These are phyloP conservation scores for Chaetogeoica ovagalla DNA, from an alignment of 2,888 invertebrate species.

Conservation along the genomic window DNA sequence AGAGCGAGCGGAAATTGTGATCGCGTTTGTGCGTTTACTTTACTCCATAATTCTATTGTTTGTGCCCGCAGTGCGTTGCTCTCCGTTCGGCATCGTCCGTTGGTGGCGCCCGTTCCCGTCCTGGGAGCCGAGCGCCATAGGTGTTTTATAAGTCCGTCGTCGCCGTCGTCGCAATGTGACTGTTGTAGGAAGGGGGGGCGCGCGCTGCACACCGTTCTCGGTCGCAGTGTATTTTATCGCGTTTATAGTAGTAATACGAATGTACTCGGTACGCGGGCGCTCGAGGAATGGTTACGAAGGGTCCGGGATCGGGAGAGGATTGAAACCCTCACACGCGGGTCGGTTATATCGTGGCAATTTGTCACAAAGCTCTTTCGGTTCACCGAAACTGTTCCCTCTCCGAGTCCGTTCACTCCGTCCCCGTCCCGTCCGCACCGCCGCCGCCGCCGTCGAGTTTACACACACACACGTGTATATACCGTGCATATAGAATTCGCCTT, in stretches of 20 bases:
- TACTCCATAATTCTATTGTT: conserved; percentile 43
- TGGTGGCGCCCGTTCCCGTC: too few species aligned
- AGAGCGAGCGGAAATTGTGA: conserved; percentile 30
- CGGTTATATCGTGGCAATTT: conserved; percentile 47
- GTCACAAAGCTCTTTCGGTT: conserved; percentile 37
- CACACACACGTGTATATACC: too few species aligned
- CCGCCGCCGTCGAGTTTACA: neutral
- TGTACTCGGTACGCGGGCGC: too few species aligned
- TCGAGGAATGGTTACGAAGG: too few species aligned
- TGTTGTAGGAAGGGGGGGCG: neutral
- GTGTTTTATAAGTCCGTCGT: too few species aligned
- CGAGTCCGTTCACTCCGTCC: too few species aligned
- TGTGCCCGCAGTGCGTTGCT: neutral
- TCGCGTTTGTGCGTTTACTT: neutral
- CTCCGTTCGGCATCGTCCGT: too few species aligned
- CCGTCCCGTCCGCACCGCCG: neutral
- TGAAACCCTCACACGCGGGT: neutral
- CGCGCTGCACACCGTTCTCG: too few species aligned
- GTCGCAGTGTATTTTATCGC: conserved; percentile 15
- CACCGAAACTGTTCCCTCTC: too few species aligned
- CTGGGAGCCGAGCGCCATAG: too few species aligned
- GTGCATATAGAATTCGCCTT: conserved; percentile 13
- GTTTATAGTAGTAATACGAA: neutral
- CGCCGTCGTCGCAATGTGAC: too few species aligned
- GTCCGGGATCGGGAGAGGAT: neutral